A percentile compares a stretch with the other conserved stretches of the same genome.
Evolutionary conservation across 2,113 vertebrate species (phyloP).

Genomic region (Ictalurus furcatus): DNA sequence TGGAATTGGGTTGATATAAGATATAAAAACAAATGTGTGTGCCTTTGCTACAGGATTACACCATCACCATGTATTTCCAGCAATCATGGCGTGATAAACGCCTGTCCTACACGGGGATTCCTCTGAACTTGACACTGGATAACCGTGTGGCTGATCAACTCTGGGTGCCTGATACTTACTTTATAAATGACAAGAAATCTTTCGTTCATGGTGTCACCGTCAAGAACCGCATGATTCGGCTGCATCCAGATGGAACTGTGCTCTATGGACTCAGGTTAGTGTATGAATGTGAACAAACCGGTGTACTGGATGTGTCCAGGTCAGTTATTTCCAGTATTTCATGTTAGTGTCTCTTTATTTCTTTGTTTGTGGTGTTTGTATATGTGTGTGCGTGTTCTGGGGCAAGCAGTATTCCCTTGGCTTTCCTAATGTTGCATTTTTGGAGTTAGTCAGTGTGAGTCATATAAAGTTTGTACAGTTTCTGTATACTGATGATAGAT

Average conservation of each 20-base stretch:
- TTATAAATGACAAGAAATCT: constrained; percentile 93
- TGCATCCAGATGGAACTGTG: constrained; percentile 90
- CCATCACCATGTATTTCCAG: constrained; percentile 95
- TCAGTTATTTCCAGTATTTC: not conserved
- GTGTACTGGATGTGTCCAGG: not conserved
- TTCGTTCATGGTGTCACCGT: constrained; percentile 93
- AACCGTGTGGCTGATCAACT: constrained; percentile 91
- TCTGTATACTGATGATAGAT: constrained; percentile 39
- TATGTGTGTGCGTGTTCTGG: not conserved
- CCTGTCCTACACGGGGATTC: constrained; percentile 91
- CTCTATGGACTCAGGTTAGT: constrained; percentile 88
- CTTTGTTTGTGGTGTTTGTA: not conserved
- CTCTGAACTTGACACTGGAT: constrained; percentile 90
- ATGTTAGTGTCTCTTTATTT: constrained; percentile 4
- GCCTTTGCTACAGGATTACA: constrained; percentile 81
- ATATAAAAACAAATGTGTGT: constrained; percentile 5
- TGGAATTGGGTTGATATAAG: not conserved
- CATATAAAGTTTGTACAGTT: constrained; percentile 24
- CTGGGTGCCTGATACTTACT: constrained; percentile 93
- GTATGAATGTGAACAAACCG: not conserved
- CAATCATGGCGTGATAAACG: constrained; percentile 95
- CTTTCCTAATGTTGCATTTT: constrained; percentile 35
- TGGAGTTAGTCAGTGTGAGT: constrained; percentile 30
- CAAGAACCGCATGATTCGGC: constrained; percentile 92
- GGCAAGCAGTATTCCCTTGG: constrained; percentile 20